Base-by-base conservation (phyloP, 2,797 vertebrate genomes). In the Choloepus didactylus region DNA sequence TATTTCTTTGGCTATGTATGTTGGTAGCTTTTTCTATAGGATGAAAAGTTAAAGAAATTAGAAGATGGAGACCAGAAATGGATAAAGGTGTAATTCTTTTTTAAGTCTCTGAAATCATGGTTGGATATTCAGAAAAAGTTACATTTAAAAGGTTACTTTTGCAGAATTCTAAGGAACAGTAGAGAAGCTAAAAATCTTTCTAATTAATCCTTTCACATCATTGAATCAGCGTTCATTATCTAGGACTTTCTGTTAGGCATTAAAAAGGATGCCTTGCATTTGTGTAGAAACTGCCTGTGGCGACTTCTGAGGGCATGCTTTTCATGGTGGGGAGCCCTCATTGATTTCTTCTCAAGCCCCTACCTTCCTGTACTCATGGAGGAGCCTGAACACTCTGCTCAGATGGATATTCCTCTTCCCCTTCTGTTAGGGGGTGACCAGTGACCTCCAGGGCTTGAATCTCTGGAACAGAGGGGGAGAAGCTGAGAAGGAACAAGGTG, bases 61-160 rank as follows among this genome's bases (percentile, higher is more conserved):
- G 73, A 94, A 19, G 41, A 87, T 94, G 21, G 35, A 96, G 96
- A 89, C 75, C 56, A 96, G 92, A 77, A 67, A 87, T 90, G n/a
- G 75, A 51, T 72, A 81, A 59, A 94, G 46, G 38, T 25, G 29
- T 79, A 29, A 91, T 91, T 95, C 73, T 87, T 89, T 84, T 56
- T 2, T 75, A 83, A 79, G 84, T 89, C 77, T 94, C 84, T 92
- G 62, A 89, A 92, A 75, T 79, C 70, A 21, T 16, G 6, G 25
- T 49, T 31, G 51, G 18, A 83, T 88, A 59, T 29, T 83, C 76
- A 35, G 6, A 66, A 3, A 73, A 60, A 41, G 25, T 35, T 83
- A 35, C 27, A 62, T 67, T 93, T 76, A 21, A 82, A 94, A 82
- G 10, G 35, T 77, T n/a, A 60, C 19, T 73, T 87, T 64, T 90